These are phyloP conservation scores for Machimus atricapillus DNA, from an alignment of 2,888 invertebrate genomes.

Conservation along the genomic window DNA sequence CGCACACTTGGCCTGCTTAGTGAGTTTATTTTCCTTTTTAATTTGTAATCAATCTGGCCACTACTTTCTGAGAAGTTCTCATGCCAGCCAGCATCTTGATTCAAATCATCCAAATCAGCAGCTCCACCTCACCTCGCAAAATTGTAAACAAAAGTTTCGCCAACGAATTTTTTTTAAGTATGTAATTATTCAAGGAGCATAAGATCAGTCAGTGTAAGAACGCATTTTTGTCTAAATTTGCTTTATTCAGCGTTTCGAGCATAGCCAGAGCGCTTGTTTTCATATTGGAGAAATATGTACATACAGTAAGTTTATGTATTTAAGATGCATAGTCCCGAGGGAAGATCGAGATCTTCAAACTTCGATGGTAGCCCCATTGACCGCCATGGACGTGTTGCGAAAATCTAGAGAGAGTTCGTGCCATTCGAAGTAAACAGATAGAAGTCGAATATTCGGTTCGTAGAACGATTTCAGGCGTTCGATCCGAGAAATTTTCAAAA, in stretches of 20 bases:
- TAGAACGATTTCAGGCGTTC: neutral
- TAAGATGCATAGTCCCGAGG: neutral
- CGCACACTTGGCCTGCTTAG: neutral
- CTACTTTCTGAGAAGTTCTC: neutral
- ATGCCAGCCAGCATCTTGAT: neutral
- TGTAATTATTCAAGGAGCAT: neutral
- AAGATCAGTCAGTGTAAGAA: neutral
- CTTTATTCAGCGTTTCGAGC: neutral
- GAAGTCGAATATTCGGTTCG: neutral
- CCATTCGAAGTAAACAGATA: neutral
- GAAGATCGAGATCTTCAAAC: neutral
- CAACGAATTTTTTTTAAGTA: neutral
- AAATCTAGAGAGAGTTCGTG: neutral
- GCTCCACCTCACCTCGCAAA: neutral
- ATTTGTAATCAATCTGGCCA: neutral
- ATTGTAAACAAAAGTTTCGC: neutral
- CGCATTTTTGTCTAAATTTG: neutral
- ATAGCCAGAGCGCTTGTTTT: neutral
- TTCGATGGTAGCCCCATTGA: neutral
- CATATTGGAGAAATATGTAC: neutral
- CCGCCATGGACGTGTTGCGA: neutral
- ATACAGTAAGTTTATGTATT: neutral
- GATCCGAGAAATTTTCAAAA: neutral
- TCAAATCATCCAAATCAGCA: neutral
- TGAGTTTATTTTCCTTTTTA: neutral